phyloP scores from a whole-genome alignment of 2,888 invertebrate genomes.

The Azorinus chamasolen region DNA sequence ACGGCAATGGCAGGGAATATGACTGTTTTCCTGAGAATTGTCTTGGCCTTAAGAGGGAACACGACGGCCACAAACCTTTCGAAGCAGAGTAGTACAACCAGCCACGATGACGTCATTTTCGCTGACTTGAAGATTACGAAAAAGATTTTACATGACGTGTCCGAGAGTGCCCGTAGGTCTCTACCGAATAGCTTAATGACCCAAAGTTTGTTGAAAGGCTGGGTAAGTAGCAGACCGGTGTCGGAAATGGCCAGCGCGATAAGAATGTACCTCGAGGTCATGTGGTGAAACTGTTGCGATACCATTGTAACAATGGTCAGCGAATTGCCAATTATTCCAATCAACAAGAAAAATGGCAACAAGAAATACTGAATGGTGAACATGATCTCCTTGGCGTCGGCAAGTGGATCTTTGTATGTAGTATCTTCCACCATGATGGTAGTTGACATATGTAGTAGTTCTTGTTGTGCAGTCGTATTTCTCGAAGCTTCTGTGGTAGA shows the following conservation, averaged over 20 bases:
- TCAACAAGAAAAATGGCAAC: slow-evolving; percentile 65
- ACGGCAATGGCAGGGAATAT: slow-evolving; percentile 43
- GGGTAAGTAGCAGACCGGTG: slow-evolving; percentile 62
- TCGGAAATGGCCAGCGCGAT: slow-evolving; percentile 73
- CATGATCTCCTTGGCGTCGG: slow-evolving; percentile 20
- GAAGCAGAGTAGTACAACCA: slow-evolving; percentile 71
- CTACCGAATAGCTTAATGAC: slow-evolving; percentile 60
- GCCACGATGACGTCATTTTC: slow-evolving; percentile 77
- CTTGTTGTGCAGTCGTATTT: too few relatives aligned
- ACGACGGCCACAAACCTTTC: slow-evolving; percentile 75
- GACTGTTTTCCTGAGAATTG: slow-evolving; percentile 61
- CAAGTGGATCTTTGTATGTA: neutral
- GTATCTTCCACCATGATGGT: too few relatives aligned
- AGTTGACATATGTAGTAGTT: too few relatives aligned
- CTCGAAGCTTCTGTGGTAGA: too few relatives aligned
- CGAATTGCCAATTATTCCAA: slow-evolving; percentile 68
- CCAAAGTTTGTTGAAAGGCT: slow-evolving; percentile 73
- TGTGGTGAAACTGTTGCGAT: slow-evolving; percentile 49
- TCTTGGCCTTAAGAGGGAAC: slow-evolving; percentile 67
- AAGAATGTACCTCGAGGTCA: slow-evolving; percentile 68
- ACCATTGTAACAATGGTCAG: slow-evolving; percentile 71
- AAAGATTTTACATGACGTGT: slow-evolving; percentile 68
- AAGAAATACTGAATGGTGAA: slow-evolving; percentile 55
- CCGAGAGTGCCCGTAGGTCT: slow-evolving; percentile 68
- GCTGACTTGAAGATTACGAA: slow-evolving; percentile 69